These are phyloP conservation scores for Saiga tatarica DNA, from an alignment of 2,113 vertebrate genomes.

Conservation along the genomic window DNA sequence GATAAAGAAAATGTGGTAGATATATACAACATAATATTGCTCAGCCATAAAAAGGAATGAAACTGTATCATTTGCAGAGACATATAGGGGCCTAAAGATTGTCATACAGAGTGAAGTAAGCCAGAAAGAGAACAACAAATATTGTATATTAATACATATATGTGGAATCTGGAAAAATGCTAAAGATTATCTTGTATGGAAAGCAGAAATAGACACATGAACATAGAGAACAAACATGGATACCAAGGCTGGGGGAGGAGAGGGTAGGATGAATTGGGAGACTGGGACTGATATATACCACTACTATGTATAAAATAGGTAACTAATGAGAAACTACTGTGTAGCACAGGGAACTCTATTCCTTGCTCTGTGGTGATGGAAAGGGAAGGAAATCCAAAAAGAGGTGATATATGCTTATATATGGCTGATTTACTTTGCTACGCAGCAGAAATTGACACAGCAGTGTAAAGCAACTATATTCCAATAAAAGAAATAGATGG, in stretches of 20 bases:
- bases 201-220: neutral
- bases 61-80: neutral
- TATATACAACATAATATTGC: neutral
- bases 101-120: neutral
- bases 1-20: neutral
- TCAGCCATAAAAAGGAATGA: neutral
- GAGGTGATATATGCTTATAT: neutral
- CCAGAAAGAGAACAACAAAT: neutral
- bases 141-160: neutral
- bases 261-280: neutral
- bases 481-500: neutral
- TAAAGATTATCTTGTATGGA: neutral
- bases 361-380: neutral
- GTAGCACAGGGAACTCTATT: neutral
- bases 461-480: neutral
- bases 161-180: neutral
- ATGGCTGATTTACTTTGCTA: neutral
- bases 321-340: neutral
- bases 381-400: neutral
- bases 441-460: neutral
- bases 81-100: neutral
- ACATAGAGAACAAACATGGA: neutral
- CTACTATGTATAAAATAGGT: neutral
- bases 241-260: neutral
- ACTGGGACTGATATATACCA: neutral